These are phyloP conservation scores for Schizopygopsis pylzovi DNA, from an alignment of 2,797 vertebrate genomes.

Conservation along the genomic window DNA sequence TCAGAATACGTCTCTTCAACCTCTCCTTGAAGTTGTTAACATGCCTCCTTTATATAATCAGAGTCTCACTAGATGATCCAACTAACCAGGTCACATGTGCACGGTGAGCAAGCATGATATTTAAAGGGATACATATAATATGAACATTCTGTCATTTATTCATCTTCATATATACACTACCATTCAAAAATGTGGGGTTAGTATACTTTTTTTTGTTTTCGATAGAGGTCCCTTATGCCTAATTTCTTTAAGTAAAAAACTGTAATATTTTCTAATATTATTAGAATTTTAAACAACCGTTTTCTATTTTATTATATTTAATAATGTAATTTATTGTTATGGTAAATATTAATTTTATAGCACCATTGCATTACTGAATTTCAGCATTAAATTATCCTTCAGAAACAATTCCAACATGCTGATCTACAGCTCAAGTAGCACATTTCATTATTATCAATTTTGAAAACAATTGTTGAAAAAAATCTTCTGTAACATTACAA, in stretches of 20 bases:
- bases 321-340: neutral
- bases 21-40: conserved; percentile 86
- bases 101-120: conserved; percentile 59
- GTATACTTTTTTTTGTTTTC: neutral
- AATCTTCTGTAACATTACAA: too few species aligned
- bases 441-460: neutral
- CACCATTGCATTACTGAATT: neutral
- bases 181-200: neutral
- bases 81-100: conserved; percentile 60
- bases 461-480: neutral
- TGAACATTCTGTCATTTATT: neutral
- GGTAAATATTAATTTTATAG: neutral
- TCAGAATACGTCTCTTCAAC: conserved; percentile 87
- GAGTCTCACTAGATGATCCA: conserved; percentile 80
- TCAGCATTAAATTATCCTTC: neutral
- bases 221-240: neutral
- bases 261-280: too few species aligned
- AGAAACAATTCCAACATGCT: too few species aligned
- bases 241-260: neutral
- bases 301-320: too few species aligned
- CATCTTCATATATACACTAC: neutral
- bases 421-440: neutral
- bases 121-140: neutral
- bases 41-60: conserved; percentile 82
- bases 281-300: too few species aligned